Evolutionary conservation across 2,113 vertebrate species (phyloP), one percentile per base, ranked within the genome.

Genomic region (Peromyscus polionotus): DNA sequence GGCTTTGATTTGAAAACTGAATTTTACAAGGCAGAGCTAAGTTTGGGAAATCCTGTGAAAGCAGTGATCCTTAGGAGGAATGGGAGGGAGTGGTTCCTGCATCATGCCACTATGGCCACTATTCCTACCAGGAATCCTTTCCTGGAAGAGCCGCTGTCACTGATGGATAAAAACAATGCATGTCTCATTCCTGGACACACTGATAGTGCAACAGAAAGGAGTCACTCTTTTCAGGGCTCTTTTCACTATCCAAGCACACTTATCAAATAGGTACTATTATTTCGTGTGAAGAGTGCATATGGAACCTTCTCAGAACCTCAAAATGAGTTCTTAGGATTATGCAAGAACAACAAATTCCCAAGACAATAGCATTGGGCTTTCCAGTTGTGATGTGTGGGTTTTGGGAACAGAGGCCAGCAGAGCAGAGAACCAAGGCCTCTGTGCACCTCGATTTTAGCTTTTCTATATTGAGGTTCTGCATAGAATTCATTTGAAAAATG

Each of bases 41-140:
- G 8, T 93, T 91, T 12, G 39, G 28, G 22, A 57, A 73, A 59
- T 70, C 0, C 31, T 89, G 17, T 81, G 22, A 73, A 22, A 89
- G 12, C 5, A 81, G n/a, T 51, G 19, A 33, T 72, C 51, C 45
- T 89, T 54, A 86, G 14, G 39, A 59, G n/a, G n/a, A 45, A 26
- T 48, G 2, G 12, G 5, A 42, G 42, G 19, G 5, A 51, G 28
- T 22, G 28, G 70, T 28, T 2, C 39, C 13, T 65, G 28, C 57
- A 26, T 28, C 39, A 1, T 5, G 1, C 17, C 0, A 20, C 36
- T 3, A 0, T 70, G 72, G 28, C 20, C 20, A 22, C 19, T n/a
- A 20, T 39, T 72, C 88, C 42, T 5, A 26, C 0, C 7, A 31
- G 88, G 10, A 89, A 36, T 70, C 45, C 5, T 45, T 54, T 10